phyloP scores from a whole-genome alignment of 1,140 invertebrate species.

The Zaprionus davidi region DNA sequence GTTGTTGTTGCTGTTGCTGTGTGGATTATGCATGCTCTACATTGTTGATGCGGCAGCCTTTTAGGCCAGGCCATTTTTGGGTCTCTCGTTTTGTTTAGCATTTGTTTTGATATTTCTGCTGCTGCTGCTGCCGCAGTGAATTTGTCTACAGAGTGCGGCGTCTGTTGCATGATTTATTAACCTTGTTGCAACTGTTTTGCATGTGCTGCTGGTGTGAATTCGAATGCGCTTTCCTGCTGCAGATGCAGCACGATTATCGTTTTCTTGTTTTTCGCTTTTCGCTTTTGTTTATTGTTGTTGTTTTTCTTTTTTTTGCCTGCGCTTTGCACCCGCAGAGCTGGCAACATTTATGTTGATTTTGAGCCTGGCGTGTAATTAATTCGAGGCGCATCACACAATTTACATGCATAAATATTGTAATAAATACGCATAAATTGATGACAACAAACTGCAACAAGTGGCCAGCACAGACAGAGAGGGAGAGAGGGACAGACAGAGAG shows the following conservation, averaged over 20 bases:
- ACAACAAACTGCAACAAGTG: slow-evolving; percentile 59
- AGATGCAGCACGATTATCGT: slow-evolving; percentile 70
- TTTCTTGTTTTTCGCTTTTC: slow-evolving; percentile 25
- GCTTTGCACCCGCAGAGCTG: slow-evolving; percentile 63
- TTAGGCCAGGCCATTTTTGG: slow-evolving; percentile 62
- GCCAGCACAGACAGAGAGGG: neutral
- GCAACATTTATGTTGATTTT: slow-evolving; percentile 70
- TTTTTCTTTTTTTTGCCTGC: slow-evolving; percentile 9
- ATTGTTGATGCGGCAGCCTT: slow-evolving; percentile 69
- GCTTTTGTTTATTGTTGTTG: slow-evolving; percentile 5
- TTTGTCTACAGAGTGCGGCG: slow-evolving; percentile 59
- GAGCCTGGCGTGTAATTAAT: slow-evolving; percentile 66
- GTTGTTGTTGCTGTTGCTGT: slow-evolving; percentile 6
- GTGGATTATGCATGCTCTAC: slow-evolving; percentile 56
- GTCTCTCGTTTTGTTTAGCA: slow-evolving; percentile 61
- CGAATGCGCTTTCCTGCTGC: slow-evolving; percentile 50
- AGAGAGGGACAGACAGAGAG: no score
- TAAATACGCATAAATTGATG: slow-evolving; percentile 72
- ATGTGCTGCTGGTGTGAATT: slow-evolving; percentile 68
- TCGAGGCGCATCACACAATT: slow-evolving; percentile 58
- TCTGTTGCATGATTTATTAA: slow-evolving; percentile 73
- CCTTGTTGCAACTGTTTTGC: slow-evolving; percentile 64
- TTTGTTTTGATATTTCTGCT: slow-evolving; percentile 74
- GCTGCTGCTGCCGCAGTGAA: slow-evolving; percentile 69
- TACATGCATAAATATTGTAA: slow-evolving; percentile 66